Evolutionary conservation across 2,888 invertebrate genomes (phyloP), one percentile per base, ranked within the genome.

Genomic region (Ditula angustiorana): DNA sequence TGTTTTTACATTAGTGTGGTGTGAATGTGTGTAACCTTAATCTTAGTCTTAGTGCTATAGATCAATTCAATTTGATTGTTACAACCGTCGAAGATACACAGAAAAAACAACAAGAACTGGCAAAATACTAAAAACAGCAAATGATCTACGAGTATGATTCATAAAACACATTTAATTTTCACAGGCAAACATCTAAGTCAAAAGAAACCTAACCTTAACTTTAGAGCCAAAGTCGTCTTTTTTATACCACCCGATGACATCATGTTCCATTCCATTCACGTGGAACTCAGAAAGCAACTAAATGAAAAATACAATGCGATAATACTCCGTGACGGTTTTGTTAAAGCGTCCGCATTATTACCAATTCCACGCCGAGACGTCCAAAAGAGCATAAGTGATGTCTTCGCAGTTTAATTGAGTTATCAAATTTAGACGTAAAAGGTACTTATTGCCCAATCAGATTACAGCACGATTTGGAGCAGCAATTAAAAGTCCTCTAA

Each of bases 271-370:
- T 74, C 74, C 72, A 79, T 77, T 80, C 75, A 77, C 62, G 59
- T 62, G 67, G 67, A 67, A 61, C 64, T 59, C 41, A 68, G 67
- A 72, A 77, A 74, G 74, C 71, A 76, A 78, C 70, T 74, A 75
- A 78, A 73, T 66, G 66, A 74, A 74, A 59, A 68, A 67, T 66
- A 55, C 66, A 70, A 72, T 67, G 64, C 62, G 72, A 76, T 82
- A 78, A 85, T 76, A 71, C 60, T 68, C 80, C 84, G 79, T 86
- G 84, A 83, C 81, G 75, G 71, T 79, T 82, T 77, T 78, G 71
- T 73, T 74, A 75, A 78, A 70, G 71, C 74, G 69, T 74, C 73
- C 67, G 69, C 70, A 79, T 81, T 78, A 87, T 88, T 87, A 87
- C 73, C 79, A 74, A 88, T 88, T 85, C 78, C 77, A 87, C 82